Percentiles rank a stretch among this genome's conserved stretches.
Evolutionary conservation across 2,113 vertebrate genomes (phyloP).

Genomic region (Sapajus apella): DNA sequence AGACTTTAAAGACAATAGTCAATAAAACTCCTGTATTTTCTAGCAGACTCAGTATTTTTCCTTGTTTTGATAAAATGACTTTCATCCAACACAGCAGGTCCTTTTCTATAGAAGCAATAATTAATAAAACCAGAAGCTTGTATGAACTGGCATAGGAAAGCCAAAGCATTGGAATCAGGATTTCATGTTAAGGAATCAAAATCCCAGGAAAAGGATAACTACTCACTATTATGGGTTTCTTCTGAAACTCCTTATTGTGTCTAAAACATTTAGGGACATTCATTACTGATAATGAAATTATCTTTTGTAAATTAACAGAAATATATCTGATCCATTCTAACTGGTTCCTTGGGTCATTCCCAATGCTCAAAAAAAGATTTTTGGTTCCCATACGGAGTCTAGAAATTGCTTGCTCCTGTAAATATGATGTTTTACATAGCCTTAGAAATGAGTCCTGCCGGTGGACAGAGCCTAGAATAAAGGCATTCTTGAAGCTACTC

Average conservation of each 20-base stretch:
- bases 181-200: not conserved
- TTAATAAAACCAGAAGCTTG: not conserved
- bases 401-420: not conserved
- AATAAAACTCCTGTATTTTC: not conserved
- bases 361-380: not conserved
- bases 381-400: not conserved
- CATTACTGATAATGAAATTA: not conserved
- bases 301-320: conserved; percentile 6
- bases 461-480: not conserved
- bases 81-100: not conserved
- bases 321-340: not conserved
- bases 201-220: not conserved
- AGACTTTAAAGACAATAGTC: not conserved
- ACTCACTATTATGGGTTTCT: not conserved
- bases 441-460: not conserved
- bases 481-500: not conserved
- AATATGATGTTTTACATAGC: not conserved
- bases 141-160: not conserved
- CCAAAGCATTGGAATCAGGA: not conserved
- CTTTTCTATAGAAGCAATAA: not conserved
- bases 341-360: not conserved
- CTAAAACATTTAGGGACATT: not conserved
- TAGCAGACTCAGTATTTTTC: not conserved
- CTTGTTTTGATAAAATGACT: not conserved
- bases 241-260: not conserved